These are phyloP conservation scores for Bimastos eiseni DNA, from an alignment of 2,888 invertebrate species.

Conservation along the genomic window DNA sequence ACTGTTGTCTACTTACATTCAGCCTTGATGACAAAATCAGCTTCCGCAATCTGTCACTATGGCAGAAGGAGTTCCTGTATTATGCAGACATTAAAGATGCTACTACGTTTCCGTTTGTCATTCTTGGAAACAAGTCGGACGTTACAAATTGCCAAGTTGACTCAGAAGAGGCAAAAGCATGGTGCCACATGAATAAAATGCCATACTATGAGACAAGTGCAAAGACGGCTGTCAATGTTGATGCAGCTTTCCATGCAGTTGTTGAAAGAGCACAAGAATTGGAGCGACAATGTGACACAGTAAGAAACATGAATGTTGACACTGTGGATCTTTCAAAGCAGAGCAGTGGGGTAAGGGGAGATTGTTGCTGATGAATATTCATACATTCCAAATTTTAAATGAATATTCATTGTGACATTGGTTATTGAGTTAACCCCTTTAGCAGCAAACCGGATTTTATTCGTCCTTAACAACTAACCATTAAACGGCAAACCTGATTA, in stretches of 20 bases:
- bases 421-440: neutral
- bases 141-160: slow-evolving; percentile 67
- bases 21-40: slow-evolving; percentile 82
- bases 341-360: neutral
- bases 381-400: neutral
- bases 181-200: slow-evolving; percentile 81
- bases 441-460: too few species aligned
- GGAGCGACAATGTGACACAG: slow-evolving; percentile 43
- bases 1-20: slow-evolving; percentile 87
- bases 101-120: slow-evolving; percentile 81
- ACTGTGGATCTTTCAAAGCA: slow-evolving; percentile 29
- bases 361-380: slow-evolving; percentile 7
- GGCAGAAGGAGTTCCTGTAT: slow-evolving; percentile 87
- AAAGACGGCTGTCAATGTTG: slow-evolving; percentile 85
- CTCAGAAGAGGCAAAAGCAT: slow-evolving; percentile 76
- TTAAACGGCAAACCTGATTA: too few species aligned
- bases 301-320: slow-evolving; percentile 25
- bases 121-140: slow-evolving; percentile 87
- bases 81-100: slow-evolving; percentile 86
- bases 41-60: slow-evolving; percentile 80
- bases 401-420: neutral
- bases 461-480: too few species aligned
- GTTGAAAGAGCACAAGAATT: slow-evolving; percentile 66
- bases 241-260: slow-evolving; percentile 82
- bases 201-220: slow-evolving; percentile 89